Percentiles rank a stretch among this genome's conserved stretches.
phyloP scores from a whole-genome alignment of 2,797 vertebrate genomes.

The Squalus acanthias region DNA sequence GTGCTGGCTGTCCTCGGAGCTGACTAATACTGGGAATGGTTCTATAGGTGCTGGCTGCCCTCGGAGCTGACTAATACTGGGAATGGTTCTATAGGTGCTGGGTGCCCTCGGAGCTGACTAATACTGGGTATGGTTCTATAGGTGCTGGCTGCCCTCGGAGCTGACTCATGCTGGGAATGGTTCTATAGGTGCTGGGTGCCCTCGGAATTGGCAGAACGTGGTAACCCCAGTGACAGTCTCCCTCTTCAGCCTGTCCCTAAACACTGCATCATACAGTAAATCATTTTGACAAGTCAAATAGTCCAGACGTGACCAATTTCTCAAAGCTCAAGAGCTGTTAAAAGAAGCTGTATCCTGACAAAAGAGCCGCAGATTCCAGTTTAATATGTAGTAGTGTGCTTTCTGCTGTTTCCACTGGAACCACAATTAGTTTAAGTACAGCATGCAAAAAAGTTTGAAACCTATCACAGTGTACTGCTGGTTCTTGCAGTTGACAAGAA shows the following conservation, averaged over 20 bases:
- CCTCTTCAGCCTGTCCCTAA: background rate
- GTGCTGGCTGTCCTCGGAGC: too few relatives aligned
- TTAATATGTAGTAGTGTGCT: background rate
- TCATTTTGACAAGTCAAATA: background rate
- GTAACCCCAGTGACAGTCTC: background rate
- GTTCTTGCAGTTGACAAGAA: too few relatives aligned
- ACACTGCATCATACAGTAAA: background rate
- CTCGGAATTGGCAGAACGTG: background rate
- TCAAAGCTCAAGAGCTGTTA: background rate
- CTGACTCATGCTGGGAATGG: background rate
- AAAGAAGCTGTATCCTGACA: background rate
- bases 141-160: too few relatives aligned
- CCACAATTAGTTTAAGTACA: background rate
- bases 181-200: background rate
- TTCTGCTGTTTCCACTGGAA: background rate
- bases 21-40: too few relatives aligned
- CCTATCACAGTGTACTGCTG: background rate
- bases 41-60: too few relatives aligned
- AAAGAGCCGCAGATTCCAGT: background rate
- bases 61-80: too few relatives aligned
- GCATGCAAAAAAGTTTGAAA: background rate
- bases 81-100: background rate
- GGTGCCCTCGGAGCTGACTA: too few relatives aligned
- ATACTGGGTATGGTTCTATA: background rate
- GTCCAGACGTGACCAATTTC: background rate